phyloP scores from a whole-genome alignment of 2,797 vertebrate species.

The Microctenopoma steveboyesi region DNA sequence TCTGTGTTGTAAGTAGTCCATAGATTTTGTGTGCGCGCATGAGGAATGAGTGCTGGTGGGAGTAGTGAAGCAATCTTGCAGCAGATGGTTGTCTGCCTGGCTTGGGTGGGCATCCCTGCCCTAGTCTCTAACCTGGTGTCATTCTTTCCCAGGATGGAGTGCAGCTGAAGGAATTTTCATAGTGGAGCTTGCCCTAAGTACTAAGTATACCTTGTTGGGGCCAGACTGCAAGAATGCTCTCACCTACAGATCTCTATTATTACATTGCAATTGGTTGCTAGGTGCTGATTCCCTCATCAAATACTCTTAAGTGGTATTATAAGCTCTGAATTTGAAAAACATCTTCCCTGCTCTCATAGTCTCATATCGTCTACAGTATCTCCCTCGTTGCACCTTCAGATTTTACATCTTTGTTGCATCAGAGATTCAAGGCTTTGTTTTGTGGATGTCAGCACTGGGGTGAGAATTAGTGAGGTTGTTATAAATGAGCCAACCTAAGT shows the following conservation, averaged over 20 bases:
- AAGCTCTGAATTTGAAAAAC: slow-evolving; percentile 7
- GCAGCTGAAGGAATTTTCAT: slow-evolving; percentile 60
- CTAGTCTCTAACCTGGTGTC: slow-evolving; percentile 68
- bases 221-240: slow-evolving; percentile 4
- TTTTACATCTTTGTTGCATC: slow-evolving; percentile 46
- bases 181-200: slow-evolving; percentile 38
- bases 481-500: slow-evolving; percentile 12
- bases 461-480: slow-evolving; percentile 14
- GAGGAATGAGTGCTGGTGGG: background rate
- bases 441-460: slow-evolving; percentile 3
- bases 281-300: slow-evolving; percentile 14
- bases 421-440: slow-evolving; percentile 24
- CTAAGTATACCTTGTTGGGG: background rate
- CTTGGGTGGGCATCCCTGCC: slow-evolving; percentile 32
- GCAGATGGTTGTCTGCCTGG: slow-evolving; percentile 64
- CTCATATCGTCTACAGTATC: slow-evolving; percentile 8
- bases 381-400: slow-evolving; percentile 3
- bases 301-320: slow-evolving; percentile 18
- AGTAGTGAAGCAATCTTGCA: slow-evolving; percentile 47
- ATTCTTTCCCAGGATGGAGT: slow-evolving; percentile 50
- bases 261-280: slow-evolving; percentile 18
- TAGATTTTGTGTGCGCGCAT: background rate
- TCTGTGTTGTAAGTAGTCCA: background rate
- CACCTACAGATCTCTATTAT: slow-evolving; percentile 19
- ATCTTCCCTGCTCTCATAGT: background rate